These are phyloP conservation scores for Hirtodrosophila cameraria DNA, from an alignment of 2,888 invertebrate genomes.

Conservation along the genomic window DNA sequence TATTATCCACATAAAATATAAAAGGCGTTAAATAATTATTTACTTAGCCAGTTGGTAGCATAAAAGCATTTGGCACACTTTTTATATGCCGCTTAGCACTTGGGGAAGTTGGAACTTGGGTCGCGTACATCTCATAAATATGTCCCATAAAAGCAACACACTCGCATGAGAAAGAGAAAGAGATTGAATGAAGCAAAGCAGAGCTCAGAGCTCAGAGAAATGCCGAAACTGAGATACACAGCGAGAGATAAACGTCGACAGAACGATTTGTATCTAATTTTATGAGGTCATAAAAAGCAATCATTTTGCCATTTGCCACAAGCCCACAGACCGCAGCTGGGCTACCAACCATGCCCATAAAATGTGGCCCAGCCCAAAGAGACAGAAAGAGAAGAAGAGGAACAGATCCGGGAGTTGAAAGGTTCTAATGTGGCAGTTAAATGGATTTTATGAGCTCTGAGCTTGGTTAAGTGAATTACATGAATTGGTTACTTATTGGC, in stretches of 20 bases:
- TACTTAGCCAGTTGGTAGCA: constrained; percentile 59
- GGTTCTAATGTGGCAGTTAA: constrained; percentile 71
- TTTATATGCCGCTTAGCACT: constrained; percentile 51
- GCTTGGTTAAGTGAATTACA: constrained; percentile 70
- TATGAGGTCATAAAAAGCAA: constrained; percentile 83
- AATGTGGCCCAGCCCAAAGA: constrained; percentile 45
- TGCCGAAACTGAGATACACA: constrained; percentile 3
- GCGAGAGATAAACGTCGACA: constrained; percentile 77
- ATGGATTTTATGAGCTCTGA: constrained; percentile 66
- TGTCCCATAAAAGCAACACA: constrained; percentile 51
- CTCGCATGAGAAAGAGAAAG: constrained; percentile 2
- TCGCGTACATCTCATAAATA: constrained; percentile 55
- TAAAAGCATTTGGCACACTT: constrained; percentile 62
- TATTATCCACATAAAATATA: constrained; percentile 54
- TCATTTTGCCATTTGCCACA: constrained; percentile 81
- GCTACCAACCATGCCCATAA: constrained; percentile 56
- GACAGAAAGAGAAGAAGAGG: constrained; percentile 4
- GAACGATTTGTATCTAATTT: constrained; percentile 83
- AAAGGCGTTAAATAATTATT: constrained; percentile 72
- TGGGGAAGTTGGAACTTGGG: constrained; percentile 27
- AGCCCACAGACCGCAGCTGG: constrained; percentile 65
- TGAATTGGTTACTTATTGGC: constrained; percentile 72
- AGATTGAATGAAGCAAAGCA: constrained; percentile 42
- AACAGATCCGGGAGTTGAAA: constrained; percentile 41
- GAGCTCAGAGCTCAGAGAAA: constrained; percentile 15